These are phyloP conservation scores for Heteromurus nitidus DNA, from an alignment of 2,888 invertebrate species.

Conservation along the genomic window DNA sequence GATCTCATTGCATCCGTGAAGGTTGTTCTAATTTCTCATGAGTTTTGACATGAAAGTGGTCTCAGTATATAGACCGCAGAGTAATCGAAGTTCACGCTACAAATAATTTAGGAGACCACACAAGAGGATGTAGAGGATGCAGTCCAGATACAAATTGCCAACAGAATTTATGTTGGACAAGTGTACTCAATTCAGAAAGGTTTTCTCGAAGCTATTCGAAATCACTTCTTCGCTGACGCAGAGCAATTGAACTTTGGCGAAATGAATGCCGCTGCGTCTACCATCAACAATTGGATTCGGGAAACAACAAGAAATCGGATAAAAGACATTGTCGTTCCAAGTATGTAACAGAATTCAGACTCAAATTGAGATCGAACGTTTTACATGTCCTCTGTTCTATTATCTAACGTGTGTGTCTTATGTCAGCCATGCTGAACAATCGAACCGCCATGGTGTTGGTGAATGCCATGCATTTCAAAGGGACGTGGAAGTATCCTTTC, in stretches of 20 bases:
- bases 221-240: constrained; percentile 81
- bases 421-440: constrained; percentile 77
- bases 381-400: not conserved
- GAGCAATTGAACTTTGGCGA: constrained; percentile 81
- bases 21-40: constrained; percentile 21
- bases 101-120: not conserved
- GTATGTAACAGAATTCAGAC: constrained; percentile 76
- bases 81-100: not conserved
- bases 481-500: constrained; percentile 84
- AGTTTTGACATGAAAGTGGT: too few relatives aligned
- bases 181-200: constrained; percentile 33
- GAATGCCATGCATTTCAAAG: constrained; percentile 93
- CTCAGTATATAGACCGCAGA: too few relatives aligned
- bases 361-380: not conserved
- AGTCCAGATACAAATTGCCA: constrained; percentile 31
- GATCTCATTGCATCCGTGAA: constrained; percentile 43
- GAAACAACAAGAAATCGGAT: constrained; percentile 88
- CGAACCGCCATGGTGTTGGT: constrained; percentile 84
- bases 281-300: constrained; percentile 89
- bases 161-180: constrained; percentile 49
- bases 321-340: constrained; percentile 82
- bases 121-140: constrained; percentile 18
- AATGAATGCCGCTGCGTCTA: constrained; percentile 76
- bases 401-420: not conserved
- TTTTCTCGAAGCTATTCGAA: constrained; percentile 76